These are phyloP conservation scores for Drosophila algonquin DNA, from an alignment of 2,888 invertebrate genomes.

Conservation along the genomic window DNA sequence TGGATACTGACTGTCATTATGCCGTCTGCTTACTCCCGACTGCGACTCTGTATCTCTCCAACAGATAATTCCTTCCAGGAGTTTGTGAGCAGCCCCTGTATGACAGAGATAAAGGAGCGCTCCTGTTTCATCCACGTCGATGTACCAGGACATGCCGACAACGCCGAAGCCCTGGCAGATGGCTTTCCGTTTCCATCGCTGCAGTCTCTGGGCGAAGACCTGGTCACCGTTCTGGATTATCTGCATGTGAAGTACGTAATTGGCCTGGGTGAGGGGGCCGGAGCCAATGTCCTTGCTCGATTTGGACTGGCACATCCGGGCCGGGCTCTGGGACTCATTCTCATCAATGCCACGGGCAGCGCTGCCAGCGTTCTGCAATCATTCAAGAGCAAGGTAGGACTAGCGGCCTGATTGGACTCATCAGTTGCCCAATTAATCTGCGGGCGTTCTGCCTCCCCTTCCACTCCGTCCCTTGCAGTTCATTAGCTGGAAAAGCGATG, in stretches of 20 bases:
- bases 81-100: conserved; percentile 92
- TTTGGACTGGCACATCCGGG: conserved; percentile 93
- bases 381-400: conserved; percentile 90
- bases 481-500: conserved; percentile 92
- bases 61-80: conserved; percentile 92
- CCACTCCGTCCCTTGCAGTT: conserved; percentile 85
- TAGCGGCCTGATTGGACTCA: background rate
- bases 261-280: conserved; percentile 94
- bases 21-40: background rate
- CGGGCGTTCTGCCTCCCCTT: conserved; percentile 17
- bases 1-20: background rate
- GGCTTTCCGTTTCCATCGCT: conserved; percentile 92
- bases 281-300: conserved; percentile 93
- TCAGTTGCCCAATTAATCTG: conserved; percentile 32
- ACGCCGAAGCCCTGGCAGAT: conserved; percentile 89
- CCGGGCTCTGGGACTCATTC: conserved; percentile 90
- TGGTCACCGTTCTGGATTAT: conserved; percentile 92
- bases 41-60: background rate
- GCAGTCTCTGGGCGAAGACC: conserved; percentile 91
- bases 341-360: conserved; percentile 94
- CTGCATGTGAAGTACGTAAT: conserved; percentile 93
- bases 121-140: conserved; percentile 95
- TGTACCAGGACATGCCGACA: conserved; percentile 93
- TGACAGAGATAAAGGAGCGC: conserved; percentile 92
- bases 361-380: conserved; percentile 94